Evolutionary conservation across 2,888 invertebrate genomes (phyloP), one percentile per base, ranked within the genome.

Genomic region (Hyppa rectilinea): DNA sequence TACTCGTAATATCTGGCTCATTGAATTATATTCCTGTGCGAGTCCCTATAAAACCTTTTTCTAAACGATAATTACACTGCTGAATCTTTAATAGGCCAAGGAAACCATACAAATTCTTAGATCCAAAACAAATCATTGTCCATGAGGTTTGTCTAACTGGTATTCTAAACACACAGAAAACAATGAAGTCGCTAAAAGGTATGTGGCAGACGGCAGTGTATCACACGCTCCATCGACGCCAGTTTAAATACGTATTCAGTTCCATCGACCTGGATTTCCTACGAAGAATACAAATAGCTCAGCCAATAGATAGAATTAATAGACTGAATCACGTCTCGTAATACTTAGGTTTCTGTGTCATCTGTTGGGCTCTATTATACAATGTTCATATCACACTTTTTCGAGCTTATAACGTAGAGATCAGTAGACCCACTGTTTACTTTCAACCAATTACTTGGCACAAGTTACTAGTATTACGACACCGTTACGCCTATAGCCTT

Each of bases 201-300:
- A 84, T 83, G 84, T 85, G 85, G 81, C 83, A 61, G 61, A 77
- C 77, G 71, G 26, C 77, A 78, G 76, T 87, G 82, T 87, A 87
- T 90, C 88, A 88, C 89, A 90, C 90, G 86, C 80, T 87, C 79
- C 83, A 88, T 87, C 85, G 84, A 84, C 82, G 81, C 71, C 78
- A 80, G 78, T 80, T 87, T 84, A 87, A 85, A 85, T 85, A 86
- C 84, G 84, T 85, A 87, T 87, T 87, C 85, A 85, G 87, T 87
- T 81, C 88, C 87, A 87, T 83, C 91, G 90, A 87, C 91, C 90
- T 88, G 88, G 87, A 89, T 92, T 89, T 83, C 85, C 85, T 87
- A 87, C 85, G 81, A 87, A 87, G 91, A 91, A 92, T 90, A 89
- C 88, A 89, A 89, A 90, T 90, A 87, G 80, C 82, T 83, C 83